Evolutionary conservation across 2,797 vertebrate species (phyloP), one percentile per base, ranked within the genome.

Genomic region (Mormyrops boulengeri): DNA sequence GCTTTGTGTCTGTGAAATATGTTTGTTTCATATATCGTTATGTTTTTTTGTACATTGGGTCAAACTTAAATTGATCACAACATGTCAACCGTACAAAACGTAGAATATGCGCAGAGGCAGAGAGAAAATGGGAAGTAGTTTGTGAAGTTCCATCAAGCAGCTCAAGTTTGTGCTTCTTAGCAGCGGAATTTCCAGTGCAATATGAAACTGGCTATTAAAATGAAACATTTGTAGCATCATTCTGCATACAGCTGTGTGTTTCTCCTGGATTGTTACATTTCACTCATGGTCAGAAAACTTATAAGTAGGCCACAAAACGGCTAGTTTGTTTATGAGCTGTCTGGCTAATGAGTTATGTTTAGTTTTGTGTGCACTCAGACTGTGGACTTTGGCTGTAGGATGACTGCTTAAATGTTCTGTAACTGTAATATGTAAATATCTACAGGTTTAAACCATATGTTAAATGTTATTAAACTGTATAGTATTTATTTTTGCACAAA

Each of bases 301-400:
- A 49, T 52, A 85, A 50, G n/a, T 26, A 85, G 52, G 52, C 52
- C 86, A 60, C 34, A 87, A 87, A 87, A 87, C 14, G 22, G 77
- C 49, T 55, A 55, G 12, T 55, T 57, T 60, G 53, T 57, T 60
- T 26, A 85, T 22, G 14, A 60, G 52, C 52, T 60, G 86, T 85
- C 84, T 50, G n/a, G 26, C 49, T 87, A 87, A 87, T 87, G 86
- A 53, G 86, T 60, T 87, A 26, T 85, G 34, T 87, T 87, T 62
- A 57, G 55, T 19, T 60, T 87, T 87, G 26, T 41, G 52, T 87
- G 47, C 26, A 50, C 84, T 85, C 44, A 85, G n/a, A 26, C 44
- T 85, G 84, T 85, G 84, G 49, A 50, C 84, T 85, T 85, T 85
- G 44, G 86, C 86, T 57, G 53, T 87, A 44, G 19, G 17, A 82